A percentile compares a stretch with the other conserved stretches of the same genome.
Conservation (phyloP, 2,113 vertebrate genomes). For the Hemicordylus capensis region DNA sequence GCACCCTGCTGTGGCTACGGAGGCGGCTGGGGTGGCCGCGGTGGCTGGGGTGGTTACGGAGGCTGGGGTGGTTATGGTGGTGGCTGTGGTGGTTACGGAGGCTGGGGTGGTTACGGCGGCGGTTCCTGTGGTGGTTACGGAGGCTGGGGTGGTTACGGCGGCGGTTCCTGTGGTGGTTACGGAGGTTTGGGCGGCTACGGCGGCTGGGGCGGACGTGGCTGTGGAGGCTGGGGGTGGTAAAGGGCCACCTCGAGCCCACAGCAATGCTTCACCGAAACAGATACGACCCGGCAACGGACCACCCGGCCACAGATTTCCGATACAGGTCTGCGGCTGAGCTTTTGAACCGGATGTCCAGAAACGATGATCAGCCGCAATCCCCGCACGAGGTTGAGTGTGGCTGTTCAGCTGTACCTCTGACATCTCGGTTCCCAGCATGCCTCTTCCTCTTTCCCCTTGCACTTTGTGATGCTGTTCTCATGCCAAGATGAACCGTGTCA, state of each 20-base stretch:
- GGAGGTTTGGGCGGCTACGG: background rate
- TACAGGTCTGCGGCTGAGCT: background rate
- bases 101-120: background rate
- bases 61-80: background rate
- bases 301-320: background rate
- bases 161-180: background rate
- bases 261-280: background rate
- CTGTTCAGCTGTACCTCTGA: background rate
- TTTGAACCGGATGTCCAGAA: background rate
- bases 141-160: background rate
- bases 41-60: background rate
- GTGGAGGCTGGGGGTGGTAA: background rate
- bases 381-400: background rate
- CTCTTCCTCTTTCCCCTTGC: background rate
- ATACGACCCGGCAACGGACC: background rate
- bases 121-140: background rate
- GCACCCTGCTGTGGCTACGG: background rate
- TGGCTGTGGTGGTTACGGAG: background rate
- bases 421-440: background rate
- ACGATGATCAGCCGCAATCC: accelerated
- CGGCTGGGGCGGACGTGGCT: background rate
- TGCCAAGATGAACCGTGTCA: background rate
- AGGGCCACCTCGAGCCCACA: background rate
- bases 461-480: background rate
- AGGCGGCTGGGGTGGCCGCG: background rate